A percentile compares a stretch with the other conserved stretches of the same genome.
Evolutionary conservation across 1,140 invertebrate genomes (phyloP).

Genomic region (Sitophilus oryzae): DNA sequence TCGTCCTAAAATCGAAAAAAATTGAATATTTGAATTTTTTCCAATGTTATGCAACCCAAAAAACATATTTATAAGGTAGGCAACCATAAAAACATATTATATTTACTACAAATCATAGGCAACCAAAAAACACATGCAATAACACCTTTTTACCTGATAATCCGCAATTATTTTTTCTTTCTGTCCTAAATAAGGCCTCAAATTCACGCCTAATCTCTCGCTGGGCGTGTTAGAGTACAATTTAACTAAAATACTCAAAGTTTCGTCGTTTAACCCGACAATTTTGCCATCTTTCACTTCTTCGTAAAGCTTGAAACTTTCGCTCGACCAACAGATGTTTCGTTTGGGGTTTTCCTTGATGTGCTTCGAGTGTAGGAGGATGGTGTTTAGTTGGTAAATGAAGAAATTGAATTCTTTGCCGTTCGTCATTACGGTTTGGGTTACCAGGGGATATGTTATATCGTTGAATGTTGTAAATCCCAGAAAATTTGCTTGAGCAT

Average conservation of each 20-base stretch:
- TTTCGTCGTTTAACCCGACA: conserved; percentile 73
- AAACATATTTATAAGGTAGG: no score
- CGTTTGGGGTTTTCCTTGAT: conserved; percentile 58
- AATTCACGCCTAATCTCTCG: conserved; percentile 53
- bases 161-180: conserved; percentile 57
- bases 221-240: conserved; percentile 68
- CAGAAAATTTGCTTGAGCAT: conserved; percentile 74
- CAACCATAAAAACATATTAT: no score
- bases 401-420: conserved; percentile 78
- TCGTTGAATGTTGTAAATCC: conserved; percentile 86
- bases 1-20: conserved; percentile 42
- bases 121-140: no score
- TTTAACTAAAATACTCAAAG: conserved; percentile 66
- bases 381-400: conserved; percentile 85
- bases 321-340: conserved; percentile 78
- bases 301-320: conserved; percentile 68
- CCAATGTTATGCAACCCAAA: background rate
- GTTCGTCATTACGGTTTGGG: conserved; percentile 80
- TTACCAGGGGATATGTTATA: conserved; percentile 79
- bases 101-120: no score
- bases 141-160: conserved; percentile 51
- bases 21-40: background rate
- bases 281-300: conserved; percentile 64
- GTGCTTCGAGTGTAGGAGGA: conserved; percentile 56
- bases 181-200: conserved; percentile 67